Base-by-base conservation (phyloP, 2,797 vertebrate genomes). In the Champsocephalus esox region DNA sequence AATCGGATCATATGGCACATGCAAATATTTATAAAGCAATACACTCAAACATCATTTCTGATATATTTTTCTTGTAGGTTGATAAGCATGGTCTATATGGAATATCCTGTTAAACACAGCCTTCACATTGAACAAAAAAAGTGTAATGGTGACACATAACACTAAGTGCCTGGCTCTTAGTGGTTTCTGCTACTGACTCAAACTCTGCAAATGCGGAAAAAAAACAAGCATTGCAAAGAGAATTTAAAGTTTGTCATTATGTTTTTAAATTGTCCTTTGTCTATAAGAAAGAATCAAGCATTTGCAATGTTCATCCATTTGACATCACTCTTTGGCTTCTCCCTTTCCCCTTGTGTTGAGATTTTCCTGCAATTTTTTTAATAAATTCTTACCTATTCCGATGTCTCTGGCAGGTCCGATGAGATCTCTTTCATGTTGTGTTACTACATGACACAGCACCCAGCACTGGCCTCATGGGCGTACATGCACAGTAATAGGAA, bases 401-500 rank as follows among this genome's bases (percentile, higher is more conserved):
- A n/a, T 13, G 38, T 34, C 24, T 54, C 6, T n/a, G 41, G 52
- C 24, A 49, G 54, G 32, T 63, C 24, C 60, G 5, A 24, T 3
- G 11, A 64, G 19, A 1, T 34, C 2, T 24, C 17, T 56, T 28
- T 50, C 1, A 12, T 24, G n/a, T 12, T 44, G 17, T 17, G 9
- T 3, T 41, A 14, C 34, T 34, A 14, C 24, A 46, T 46, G 4
- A 43, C 12, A 59, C 19, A 3, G 12, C 1, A 13, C 3, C n/a
- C 3, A 50, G 34, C 19, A 34, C 6, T n/a, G 12, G 3, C 8
- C 3, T 44, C 4, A 9, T 65, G 49, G 52, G 66, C 5, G 41
- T 75, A 13, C 0, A 54, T 24, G 11, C 24, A 8, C 6, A 19
- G 32, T 2, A 77, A 75, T 54, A 86, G 84, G 86, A 87, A 89